Evolutionary conservation across 2,888 invertebrate genomes (phyloP), one percentile per base, ranked within the genome.

Genomic region (Synanthedon andrenaeformis): DNA sequence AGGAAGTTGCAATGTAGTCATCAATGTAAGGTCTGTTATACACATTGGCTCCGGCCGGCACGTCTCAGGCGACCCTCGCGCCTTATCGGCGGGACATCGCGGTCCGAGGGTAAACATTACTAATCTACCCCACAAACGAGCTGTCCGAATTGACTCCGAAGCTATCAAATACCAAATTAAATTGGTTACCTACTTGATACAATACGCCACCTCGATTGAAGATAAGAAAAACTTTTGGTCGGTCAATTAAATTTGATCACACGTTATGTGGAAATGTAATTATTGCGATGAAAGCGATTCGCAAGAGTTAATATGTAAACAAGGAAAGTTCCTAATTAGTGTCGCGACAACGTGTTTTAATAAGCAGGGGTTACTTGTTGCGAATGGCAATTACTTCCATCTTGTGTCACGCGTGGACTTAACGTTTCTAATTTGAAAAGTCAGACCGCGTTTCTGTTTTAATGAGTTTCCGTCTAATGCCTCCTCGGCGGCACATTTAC

Each of bases 391-490:
- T 82, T 76, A 82, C 75, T 70, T 67, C 66, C 55, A 69, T 71
- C 70, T 73, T 69, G 70, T 72, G 77, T 79, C 84, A 84, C 85
- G 84, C 84, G 82, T 85, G 84, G 82, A 79, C 84, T 84, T 85
- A 84, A 83, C 84, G 84, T 76, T 81, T 85, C 83, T 82, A 81
- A 79, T 85, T 85, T 85, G 83, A 82, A 84, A 84, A 86, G 82
- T 84, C 85, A 79, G 77, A 69, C 74, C 82, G 82, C 84, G 84
- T 84, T 81, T 77, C 74, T 64, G 77, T 83, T 85, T 85, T 86
- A 87, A 86, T 87, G 85, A 86, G 85, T 86, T 86, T 85, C 82
- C 83, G 77, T 77, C 80, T 84, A 85, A 84, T 82, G 78, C 82
- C 79, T 81, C 77, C 80, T 78, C 76, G 74, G 77, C 76, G 35